A percentile compares a stretch with the other conserved stretches of the same genome.
These are phyloP conservation scores for Himantopus leucocephalus DNA, from an alignment of 2,113 vertebrate species.

Conservation along the genomic window DNA sequence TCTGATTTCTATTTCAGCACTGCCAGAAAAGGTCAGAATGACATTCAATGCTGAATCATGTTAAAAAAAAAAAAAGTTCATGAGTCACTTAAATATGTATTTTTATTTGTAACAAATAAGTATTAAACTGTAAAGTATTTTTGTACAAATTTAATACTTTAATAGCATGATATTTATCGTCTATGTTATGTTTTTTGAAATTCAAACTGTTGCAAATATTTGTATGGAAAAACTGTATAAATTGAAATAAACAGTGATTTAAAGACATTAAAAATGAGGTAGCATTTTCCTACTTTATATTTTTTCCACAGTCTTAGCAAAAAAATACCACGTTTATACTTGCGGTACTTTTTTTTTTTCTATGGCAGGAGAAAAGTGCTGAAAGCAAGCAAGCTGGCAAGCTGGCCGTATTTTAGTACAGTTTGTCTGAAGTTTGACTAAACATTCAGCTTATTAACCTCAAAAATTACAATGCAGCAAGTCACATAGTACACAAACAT, in stretches of 20 bases:
- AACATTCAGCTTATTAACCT: background rate
- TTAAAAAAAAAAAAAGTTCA: constrained; percentile 59
- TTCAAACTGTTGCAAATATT: constrained; percentile 91
- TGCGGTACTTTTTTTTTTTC: background rate
- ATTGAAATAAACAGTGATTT: constrained; percentile 83
- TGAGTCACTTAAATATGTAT: constrained; percentile 92
- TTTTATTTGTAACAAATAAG: constrained; percentile 99
- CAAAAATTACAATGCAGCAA: background rate
- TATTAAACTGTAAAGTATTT: constrained; percentile 99
- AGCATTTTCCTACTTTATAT: background rate
- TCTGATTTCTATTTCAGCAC: constrained; percentile 79
- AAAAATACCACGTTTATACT: background rate
- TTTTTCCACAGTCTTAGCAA: background rate
- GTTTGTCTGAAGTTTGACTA: background rate
- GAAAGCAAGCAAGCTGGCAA: background rate
- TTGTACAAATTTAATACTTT: constrained; percentile 99
- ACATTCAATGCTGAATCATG: constrained; percentile 79
- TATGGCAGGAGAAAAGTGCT: background rate
- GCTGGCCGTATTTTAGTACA: background rate
- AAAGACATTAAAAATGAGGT: constrained; percentile 43
- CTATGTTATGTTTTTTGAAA: constrained; percentile 91
- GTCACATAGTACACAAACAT: rapidly evolving
- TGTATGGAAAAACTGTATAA: constrained; percentile 88
- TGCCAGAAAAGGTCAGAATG: constrained; percentile 79
- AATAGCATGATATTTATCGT: constrained; percentile 99